A percentile compares a stretch with the other conserved stretches of the same genome.
These are phyloP conservation scores for Etheostoma nigrum DNA, from an alignment of 2,797 vertebrate genomes.

Conservation along the genomic window DNA sequence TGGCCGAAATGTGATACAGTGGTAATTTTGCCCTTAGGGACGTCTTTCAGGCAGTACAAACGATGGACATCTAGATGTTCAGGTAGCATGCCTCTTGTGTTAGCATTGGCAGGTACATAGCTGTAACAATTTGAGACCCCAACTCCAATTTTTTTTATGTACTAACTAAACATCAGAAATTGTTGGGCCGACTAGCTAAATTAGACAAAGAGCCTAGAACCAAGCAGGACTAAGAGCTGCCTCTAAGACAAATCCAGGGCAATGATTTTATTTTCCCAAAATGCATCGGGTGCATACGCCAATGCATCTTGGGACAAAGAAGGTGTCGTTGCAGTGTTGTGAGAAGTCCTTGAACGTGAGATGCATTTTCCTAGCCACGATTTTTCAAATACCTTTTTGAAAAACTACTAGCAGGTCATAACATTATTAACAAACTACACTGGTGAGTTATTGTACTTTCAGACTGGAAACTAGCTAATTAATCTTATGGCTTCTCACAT, in stretches of 20 bases:
- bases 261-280: accelerated
- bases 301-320: slow-evolving; percentile 86
- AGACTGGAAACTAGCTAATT: not conserved
- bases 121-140: accelerated
- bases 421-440: not conserved
- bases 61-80: too few relatives aligned
- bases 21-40: not conserved
- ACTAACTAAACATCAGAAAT: not conserved
- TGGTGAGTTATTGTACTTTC: slow-evolving; percentile 55
- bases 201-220: accelerated
- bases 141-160: not conserved
- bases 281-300: slow-evolving; percentile 24
- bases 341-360: slow-evolving; percentile 45
- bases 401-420: not conserved
- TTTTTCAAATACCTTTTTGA: slow-evolving; percentile 4
- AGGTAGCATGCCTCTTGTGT: not conserved
- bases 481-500: accelerated
- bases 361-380: slow-evolving; percentile 40
- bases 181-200: too few relatives aligned
- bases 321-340: slow-evolving; percentile 50
- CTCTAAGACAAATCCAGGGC: slow-evolving; percentile 22
- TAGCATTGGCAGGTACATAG: accelerated
- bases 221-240: accelerated
- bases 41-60: slow-evolving; percentile 36
- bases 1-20: not conserved